phyloP scores from a whole-genome alignment of 2,113 vertebrate species.

The Triplophysa dalaica region DNA sequence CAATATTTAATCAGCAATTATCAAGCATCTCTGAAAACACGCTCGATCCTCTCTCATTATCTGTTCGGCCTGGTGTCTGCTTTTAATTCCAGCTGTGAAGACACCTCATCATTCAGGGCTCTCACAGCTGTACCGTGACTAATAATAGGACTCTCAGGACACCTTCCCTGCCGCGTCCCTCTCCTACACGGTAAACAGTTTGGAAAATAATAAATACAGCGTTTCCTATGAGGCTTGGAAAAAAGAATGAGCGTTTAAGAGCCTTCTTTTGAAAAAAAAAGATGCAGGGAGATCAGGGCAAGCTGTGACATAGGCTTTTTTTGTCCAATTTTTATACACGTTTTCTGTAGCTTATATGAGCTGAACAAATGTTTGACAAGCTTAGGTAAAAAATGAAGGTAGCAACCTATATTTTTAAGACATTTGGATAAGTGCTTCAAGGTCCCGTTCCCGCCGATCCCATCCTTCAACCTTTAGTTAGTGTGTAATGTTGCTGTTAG shows the following conservation, averaged over 20 bases:
- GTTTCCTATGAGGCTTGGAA: background rate
- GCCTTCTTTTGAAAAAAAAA: too few species aligned
- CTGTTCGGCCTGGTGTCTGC: background rate
- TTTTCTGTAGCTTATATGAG: too few species aligned
- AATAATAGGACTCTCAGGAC: background rate
- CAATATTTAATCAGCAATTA: constrained; percentile 30
- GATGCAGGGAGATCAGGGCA: too few species aligned
- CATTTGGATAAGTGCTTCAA: too few species aligned
- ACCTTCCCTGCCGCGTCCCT: background rate
- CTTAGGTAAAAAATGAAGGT: too few species aligned
- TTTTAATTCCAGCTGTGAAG: constrained; percentile 25
- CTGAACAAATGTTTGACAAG: too few species aligned
- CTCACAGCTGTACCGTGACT: constrained; percentile 4
- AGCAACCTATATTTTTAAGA: too few species aligned
- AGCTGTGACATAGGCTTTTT: background rate
- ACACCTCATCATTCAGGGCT: background rate
- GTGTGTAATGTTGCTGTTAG: too few species aligned
- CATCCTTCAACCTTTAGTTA: too few species aligned
- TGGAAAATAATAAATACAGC: background rate
- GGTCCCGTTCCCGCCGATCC: too few species aligned
- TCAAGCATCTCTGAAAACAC: constrained; percentile 4
- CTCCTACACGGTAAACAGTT: background rate
- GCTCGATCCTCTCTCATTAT: background rate
- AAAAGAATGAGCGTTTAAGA: background rate
- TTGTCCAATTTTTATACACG: too few species aligned